Conservation (phyloP, 2,888 invertebrate genomes). For the Eristalis tenax region DNA sequence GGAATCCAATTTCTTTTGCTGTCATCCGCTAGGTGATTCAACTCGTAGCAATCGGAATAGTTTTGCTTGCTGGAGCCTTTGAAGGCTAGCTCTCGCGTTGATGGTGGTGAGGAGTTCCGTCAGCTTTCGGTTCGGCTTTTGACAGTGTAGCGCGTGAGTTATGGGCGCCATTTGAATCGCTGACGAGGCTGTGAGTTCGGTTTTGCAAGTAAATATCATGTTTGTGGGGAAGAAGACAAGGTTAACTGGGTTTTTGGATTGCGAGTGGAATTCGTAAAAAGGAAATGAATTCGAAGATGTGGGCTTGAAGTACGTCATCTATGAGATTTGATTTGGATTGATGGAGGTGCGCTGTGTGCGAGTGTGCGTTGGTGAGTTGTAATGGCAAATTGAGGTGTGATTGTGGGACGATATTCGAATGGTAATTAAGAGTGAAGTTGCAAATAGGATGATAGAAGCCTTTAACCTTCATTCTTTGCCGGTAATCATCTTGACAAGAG, state of each 20-base stretch:
- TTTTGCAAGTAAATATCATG: slow-evolving; percentile 15
- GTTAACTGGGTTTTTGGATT: slow-evolving; percentile 25
- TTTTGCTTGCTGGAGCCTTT: neutral
- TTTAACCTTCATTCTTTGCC: too few relatives aligned
- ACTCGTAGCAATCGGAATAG: neutral
- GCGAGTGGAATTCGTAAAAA: slow-evolving; percentile 35
- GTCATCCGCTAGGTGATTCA: slow-evolving; percentile 12
- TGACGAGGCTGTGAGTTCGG: slow-evolving; percentile 15
- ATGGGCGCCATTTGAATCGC: slow-evolving; percentile 45
- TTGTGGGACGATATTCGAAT: too few relatives aligned
- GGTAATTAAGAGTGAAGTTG: neutral
- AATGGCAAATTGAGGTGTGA: slow-evolving; percentile 2
- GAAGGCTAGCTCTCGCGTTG: neutral
- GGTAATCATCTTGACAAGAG: too few relatives aligned
- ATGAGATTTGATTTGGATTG: neutral
- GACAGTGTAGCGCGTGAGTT: slow-evolving; percentile 22
- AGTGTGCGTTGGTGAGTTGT: neutral
- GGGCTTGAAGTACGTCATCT: neutral
- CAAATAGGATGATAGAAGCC: too few relatives aligned
- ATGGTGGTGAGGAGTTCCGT: neutral
- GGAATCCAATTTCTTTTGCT: slow-evolving; percentile 10
- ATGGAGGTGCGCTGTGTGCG: neutral
- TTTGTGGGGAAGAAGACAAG: slow-evolving; percentile 23
- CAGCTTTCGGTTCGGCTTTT: slow-evolving; percentile 4
- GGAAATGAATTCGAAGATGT: neutral